Base-by-base conservation (phyloP, 2,888 invertebrate species). In the Tenodera sinensis region DNA sequence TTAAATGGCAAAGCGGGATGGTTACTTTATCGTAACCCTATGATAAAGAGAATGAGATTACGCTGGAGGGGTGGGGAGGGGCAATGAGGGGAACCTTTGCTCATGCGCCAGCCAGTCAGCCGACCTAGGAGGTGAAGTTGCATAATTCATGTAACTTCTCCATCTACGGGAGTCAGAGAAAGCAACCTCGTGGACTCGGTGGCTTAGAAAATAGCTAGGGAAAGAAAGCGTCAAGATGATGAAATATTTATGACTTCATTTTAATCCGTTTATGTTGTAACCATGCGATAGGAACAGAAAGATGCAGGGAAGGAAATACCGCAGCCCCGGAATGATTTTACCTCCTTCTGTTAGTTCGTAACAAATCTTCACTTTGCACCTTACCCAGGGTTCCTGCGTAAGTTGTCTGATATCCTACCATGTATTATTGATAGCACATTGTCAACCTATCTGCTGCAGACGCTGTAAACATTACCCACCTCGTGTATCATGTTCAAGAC, bases 201-300 rank as follows among this genome's bases (percentile, higher is more conserved):
- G 54, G 54, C 15, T 71, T 71, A 71, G 54, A 71, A 71, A 71
- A 54, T 54, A 54, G 25, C 82, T 9, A 28, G 3, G 82, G 42
- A 82, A 87, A 82, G 82, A 20, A 34, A 34, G 82, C 30, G 34
- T 3, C 82, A 28, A 54, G 88, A 89, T 82, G 84, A 84, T 89
- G 89, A 89, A 89, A 89, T 89, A 89, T 89, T 89, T 89, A 89
- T 89, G 83, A 87, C 84, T 89, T 81, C 87, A 84, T 89, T 84
- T 89, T 89, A 89, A 89, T 89, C 87, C 87, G 87, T 88, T 89
- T 88, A 88, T 87, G 82, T 83, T 87, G 84, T 84, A 89, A 87
- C 42, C 85, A 47, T 7, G 85, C n/a, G 83, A 84, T 83, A 88
- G 54, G 54, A 71, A 25, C 20, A 27, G 82, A 20, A 84, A 82